A percentile compares a stretch with the other conserved stretches of the same genome.
Evolutionary conservation across 2,797 vertebrate species (phyloP).

Genomic region (Cossypha caffra): DNA sequence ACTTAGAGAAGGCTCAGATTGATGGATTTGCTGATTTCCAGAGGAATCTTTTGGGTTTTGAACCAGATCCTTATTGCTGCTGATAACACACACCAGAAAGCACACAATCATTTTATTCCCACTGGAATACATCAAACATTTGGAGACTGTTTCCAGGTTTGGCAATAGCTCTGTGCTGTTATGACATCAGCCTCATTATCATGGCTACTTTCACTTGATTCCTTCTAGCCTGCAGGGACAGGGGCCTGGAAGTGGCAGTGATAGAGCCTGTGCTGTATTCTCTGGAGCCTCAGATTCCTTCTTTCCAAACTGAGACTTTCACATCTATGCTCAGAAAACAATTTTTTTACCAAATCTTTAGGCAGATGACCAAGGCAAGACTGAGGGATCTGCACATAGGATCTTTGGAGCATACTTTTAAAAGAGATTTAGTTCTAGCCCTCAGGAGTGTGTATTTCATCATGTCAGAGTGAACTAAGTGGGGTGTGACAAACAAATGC

Average conservation of each 20-base stretch:
- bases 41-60: neutral
- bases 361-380: neutral
- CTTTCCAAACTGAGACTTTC: neutral
- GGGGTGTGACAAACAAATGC: neutral
- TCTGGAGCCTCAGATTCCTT: neutral
- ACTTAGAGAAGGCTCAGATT: neutral
- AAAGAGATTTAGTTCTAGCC: neutral
- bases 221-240: neutral
- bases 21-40: neutral
- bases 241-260: neutral
- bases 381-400: neutral
- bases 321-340: neutral
- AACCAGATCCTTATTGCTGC: neutral
- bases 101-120: neutral
- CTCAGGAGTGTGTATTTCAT: neutral
- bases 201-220: neutral
- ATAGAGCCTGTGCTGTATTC: neutral
- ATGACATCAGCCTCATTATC: neutral
- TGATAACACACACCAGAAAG: neutral
- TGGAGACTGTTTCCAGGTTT: neutral
- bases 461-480: neutral
- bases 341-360: neutral
- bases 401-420: neutral
- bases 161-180: neutral
- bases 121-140: neutral